phyloP scores from a whole-genome alignment of 2,113 vertebrate species.

The Eidolon helvum region DNA sequence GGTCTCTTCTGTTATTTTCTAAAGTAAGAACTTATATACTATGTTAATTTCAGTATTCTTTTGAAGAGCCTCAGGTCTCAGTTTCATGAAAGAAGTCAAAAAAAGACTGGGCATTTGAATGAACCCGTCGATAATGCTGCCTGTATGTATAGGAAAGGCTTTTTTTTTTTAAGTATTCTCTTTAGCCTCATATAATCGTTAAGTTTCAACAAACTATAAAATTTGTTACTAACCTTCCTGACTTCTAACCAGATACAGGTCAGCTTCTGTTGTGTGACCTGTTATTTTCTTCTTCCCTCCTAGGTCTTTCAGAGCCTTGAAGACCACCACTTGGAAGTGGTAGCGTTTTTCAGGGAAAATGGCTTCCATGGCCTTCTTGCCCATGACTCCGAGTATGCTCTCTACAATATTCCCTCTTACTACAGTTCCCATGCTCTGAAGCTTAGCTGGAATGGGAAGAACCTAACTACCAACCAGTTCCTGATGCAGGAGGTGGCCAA shows the following conservation, averaged over 20 bases:
- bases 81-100: slow-evolving; percentile 12
- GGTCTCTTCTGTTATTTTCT: background rate
- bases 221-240: background rate
- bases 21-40: background rate
- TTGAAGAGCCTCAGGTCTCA: background rate
- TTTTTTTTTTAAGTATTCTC: background rate
- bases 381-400: slow-evolving; percentile 94
- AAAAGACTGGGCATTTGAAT: background rate
- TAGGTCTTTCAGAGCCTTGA: slow-evolving; percentile 95
- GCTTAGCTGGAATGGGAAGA: slow-evolving; percentile 96
- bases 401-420: slow-evolving; percentile 94
- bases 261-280: slow-evolving; percentile 18
- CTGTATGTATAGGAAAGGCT: background rate
- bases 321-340: slow-evolving; percentile 96
- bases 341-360: slow-evolving; percentile 93
- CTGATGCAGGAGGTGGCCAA: slow-evolving; percentile 94
- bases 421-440: slow-evolving; percentile 94
- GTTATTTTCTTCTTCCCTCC: slow-evolving; percentile 1
- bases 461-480: slow-evolving; percentile 95
- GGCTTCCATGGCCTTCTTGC: slow-evolving; percentile 94
- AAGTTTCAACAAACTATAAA: slow-evolving; percentile 24
- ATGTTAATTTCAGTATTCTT: slow-evolving; percentile 45
- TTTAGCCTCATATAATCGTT: background rate
- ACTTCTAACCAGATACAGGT: slow-evolving; percentile 8
- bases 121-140: background rate